Conservation (phyloP, 2,113 vertebrate species). For the Albula goreensis region DNA sequence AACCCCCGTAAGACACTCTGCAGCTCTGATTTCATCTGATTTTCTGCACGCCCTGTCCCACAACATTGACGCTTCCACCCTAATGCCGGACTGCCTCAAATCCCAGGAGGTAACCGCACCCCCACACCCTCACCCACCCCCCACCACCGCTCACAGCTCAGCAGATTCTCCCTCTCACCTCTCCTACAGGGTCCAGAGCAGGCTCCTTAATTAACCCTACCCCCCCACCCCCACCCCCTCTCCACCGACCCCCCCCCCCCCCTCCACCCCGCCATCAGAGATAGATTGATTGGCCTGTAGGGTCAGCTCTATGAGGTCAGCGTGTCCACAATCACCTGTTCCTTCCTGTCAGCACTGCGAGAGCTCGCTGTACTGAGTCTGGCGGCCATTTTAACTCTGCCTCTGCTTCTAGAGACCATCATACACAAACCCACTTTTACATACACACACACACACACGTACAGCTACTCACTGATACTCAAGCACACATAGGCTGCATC, state of each 20-base stretch:
- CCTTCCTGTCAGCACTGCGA: slow-evolving; percentile 30
- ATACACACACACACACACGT: slow-evolving; percentile 6
- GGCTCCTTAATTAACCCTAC: slow-evolving; percentile 32
- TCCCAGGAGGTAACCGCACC: neutral
- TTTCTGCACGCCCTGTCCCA: no score
- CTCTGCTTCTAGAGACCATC: slow-evolving; percentile 6
- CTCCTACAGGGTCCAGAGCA: neutral
- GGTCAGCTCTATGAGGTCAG: slow-evolving; percentile 43
- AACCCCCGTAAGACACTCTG: no score
- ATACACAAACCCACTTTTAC: neutral
- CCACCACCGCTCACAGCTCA: neutral
- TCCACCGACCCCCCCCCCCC: neutral
- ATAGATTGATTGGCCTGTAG: slow-evolving; percentile 36
- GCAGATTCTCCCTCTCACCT: neutral
- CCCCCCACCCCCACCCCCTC: neutral
- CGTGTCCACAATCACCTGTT: slow-evolving; percentile 44
- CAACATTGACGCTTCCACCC: neutral
- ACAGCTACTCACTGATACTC: neutral
- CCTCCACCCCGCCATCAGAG: slow-evolving; percentile 32
- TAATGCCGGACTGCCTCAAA: neutral
- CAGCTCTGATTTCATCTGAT: no score
- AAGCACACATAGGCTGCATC: no score
- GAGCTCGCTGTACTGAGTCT: neutral
- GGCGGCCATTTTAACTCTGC: neutral
- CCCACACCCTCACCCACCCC: neutral